Percentiles rank a stretch among this genome's conserved stretches.
phyloP scores from a whole-genome alignment of 2,113 vertebrate species.

The Corynorhinus townsendii region DNA sequence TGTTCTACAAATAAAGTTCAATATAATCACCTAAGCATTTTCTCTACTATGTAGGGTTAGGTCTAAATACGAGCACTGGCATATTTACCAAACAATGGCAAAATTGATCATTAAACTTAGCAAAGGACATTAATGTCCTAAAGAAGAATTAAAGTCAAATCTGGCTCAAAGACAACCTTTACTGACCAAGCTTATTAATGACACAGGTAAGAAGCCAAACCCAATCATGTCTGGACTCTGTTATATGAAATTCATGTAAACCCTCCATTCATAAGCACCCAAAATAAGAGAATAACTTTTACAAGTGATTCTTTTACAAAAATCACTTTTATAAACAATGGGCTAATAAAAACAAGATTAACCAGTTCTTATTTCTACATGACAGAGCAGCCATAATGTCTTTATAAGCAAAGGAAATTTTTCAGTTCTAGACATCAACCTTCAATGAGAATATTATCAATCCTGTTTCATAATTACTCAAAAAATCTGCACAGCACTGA shows the following conservation, averaged over 20 bases:
- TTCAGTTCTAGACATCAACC: constrained; percentile 23
- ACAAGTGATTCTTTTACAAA: background rate
- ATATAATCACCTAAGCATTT: constrained; percentile 17
- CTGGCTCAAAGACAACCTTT: background rate
- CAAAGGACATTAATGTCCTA: background rate
- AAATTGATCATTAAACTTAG: constrained; percentile 20
- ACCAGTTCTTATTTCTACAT: constrained; percentile 29
- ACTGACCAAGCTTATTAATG: constrained; percentile 20
- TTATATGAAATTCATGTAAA: constrained; percentile 13
- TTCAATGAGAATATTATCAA: constrained; percentile 30
- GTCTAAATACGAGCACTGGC: constrained; percentile 12
- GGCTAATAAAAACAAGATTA: constrained; percentile 44
- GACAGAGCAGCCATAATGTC: background rate
- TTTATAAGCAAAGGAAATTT: constrained; percentile 7
- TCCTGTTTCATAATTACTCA: constrained; percentile 27
- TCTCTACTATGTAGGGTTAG: background rate
- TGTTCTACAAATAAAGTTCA: constrained; percentile 50
- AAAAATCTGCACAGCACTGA: background rate
- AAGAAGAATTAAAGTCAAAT: constrained; percentile 39
- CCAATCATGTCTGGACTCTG: background rate
- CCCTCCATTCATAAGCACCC: constrained; percentile 6
- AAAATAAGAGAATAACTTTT: constrained; percentile 4
- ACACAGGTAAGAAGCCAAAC: constrained; percentile 18
- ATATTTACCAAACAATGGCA: constrained; percentile 32
- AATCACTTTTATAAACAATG: constrained; percentile 26